Conservation (phyloP, 2,797 vertebrate genomes). For the Spinus pinus region DNA sequence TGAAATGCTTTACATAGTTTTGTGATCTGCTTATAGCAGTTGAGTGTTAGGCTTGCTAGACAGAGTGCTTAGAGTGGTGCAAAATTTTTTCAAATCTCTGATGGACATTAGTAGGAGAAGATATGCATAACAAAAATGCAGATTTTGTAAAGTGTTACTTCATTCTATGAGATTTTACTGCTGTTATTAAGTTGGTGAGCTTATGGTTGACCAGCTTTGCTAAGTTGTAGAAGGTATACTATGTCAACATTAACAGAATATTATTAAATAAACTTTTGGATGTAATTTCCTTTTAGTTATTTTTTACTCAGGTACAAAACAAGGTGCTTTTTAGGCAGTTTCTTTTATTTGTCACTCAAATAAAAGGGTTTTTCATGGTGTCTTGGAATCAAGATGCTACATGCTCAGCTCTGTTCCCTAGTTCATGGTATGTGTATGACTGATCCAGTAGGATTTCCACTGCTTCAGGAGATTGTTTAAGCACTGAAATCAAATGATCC, state of each 20-base stretch:
- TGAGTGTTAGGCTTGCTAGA: neutral
- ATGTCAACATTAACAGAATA: neutral
- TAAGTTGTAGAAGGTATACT: neutral
- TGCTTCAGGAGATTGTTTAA: neutral
- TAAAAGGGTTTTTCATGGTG: neutral
- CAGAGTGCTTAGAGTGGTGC: neutral
- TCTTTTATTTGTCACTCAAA: neutral
- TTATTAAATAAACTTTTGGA: neutral
- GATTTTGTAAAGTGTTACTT: neutral
- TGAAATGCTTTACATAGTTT: neutral
- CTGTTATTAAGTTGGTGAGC: neutral
- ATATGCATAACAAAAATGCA: accelerated
- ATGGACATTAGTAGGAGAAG: neutral
- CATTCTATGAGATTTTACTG: neutral
- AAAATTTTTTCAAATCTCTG: neutral
- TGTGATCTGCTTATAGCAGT: neutral
- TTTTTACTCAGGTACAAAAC: neutral
- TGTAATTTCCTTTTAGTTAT: neutral
- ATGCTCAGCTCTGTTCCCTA: neutral
- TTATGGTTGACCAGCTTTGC: neutral
- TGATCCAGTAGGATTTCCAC: neutral
- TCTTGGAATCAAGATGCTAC: neutral
- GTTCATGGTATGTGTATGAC: accelerated
- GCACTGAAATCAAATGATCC: neutral
- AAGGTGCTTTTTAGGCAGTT: neutral